These are phyloP conservation scores for Gallinago media DNA, from an alignment of 2,113 vertebrate species.

Conservation along the genomic window DNA sequence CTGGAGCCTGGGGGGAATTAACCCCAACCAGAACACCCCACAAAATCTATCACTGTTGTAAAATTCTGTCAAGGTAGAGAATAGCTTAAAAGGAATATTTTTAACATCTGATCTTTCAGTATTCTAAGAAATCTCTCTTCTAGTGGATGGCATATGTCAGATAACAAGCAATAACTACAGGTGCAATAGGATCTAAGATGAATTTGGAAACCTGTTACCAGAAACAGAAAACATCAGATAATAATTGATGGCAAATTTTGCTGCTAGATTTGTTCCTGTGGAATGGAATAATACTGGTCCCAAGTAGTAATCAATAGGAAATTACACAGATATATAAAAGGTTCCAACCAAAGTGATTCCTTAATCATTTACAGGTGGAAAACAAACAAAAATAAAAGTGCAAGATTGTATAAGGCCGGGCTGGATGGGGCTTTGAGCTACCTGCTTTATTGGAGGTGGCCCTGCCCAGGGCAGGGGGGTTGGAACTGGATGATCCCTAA, in stretches of 20 bases:
- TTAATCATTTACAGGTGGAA: neutral
- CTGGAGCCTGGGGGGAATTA: too few relatives aligned
- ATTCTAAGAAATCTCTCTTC: neutral
- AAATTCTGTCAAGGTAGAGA: neutral
- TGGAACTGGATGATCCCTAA: too few relatives aligned
- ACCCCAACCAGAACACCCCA: too few relatives aligned
- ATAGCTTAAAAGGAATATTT: neutral
- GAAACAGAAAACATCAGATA: neutral
- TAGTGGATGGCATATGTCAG: neutral
- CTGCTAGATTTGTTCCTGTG: neutral
- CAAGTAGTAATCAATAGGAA: neutral
- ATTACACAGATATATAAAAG: neutral
- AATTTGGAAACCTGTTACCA: neutral
- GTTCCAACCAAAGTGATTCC: neutral
- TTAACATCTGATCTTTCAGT: neutral
- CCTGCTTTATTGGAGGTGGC: too few relatives aligned
- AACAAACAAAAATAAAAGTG: neutral
- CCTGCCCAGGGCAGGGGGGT: too few relatives aligned
- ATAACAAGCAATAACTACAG: neutral
- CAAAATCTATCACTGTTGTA: neutral
- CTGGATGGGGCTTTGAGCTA: too few relatives aligned
- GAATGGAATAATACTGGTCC: neutral
- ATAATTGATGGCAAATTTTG: neutral
- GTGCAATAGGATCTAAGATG: neutral
- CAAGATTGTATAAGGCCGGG: neutral